Conservation (phyloP, 2,113 vertebrate species). For the Psittacus erithacus region DNA sequence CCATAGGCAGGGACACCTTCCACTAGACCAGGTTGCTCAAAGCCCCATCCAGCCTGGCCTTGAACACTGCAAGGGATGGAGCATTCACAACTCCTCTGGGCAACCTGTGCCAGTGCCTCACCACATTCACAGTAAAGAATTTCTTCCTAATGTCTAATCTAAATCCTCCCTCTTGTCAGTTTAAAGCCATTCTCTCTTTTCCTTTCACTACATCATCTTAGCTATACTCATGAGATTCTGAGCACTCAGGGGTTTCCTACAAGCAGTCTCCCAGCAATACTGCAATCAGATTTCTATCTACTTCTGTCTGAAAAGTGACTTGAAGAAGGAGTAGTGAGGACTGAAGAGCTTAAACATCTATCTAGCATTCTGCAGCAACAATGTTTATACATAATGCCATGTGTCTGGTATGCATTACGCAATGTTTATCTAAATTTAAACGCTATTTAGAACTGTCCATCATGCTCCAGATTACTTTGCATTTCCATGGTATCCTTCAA, state of each 20-base stretch:
- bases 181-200: neutral
- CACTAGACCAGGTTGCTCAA: neutral
- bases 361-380: neutral
- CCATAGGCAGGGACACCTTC: neutral
- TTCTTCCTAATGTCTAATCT: neutral
- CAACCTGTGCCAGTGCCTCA: neutral
- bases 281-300: neutral
- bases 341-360: conserved; percentile 17
- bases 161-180: neutral
- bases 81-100: neutral
- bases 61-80: neutral
- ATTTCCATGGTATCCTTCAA: conserved; percentile 11
- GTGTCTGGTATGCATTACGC: neutral
- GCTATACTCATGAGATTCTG: neutral
- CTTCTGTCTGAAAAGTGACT: neutral
- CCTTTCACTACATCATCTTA: neutral
- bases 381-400: neutral
- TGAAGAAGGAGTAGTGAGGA: neutral
- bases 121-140: neutral
- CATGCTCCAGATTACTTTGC: conserved; percentile 16
- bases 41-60: neutral
- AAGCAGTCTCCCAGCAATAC: neutral
- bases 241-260: neutral
- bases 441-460: conserved; percentile 1
- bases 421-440: conserved; percentile 41